These are phyloP conservation scores for Anoura caudifer DNA, from an alignment of 2,113 vertebrate species.

Conservation along the genomic window DNA sequence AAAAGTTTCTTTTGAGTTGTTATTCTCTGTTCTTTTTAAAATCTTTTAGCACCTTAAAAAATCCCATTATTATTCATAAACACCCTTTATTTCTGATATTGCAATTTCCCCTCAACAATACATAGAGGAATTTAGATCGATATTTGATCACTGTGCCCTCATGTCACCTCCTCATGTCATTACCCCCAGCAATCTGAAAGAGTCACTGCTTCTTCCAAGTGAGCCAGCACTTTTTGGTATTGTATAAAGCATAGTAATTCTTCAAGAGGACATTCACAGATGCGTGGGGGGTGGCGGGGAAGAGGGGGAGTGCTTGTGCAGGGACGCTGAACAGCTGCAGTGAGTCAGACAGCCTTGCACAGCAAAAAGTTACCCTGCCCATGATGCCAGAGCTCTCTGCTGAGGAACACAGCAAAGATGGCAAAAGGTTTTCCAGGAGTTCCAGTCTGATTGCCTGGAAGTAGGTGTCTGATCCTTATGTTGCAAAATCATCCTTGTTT, in stretches of 20 bases:
- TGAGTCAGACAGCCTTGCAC: background rate
- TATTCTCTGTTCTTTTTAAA: background rate
- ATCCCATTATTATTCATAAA: background rate
- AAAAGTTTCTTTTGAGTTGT: background rate
- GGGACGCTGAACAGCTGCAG: background rate
- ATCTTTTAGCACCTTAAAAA: background rate
- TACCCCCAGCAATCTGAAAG: background rate
- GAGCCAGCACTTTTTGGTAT: background rate
- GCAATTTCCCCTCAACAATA: background rate
- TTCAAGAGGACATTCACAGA: background rate
- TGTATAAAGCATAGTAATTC: background rate
- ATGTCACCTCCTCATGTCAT: background rate
- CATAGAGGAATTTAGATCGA: background rate
- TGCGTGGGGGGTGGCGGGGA: background rate
- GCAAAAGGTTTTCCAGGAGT: background rate
- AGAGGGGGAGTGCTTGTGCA: rapidly evolving
- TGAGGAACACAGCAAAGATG: background rate
- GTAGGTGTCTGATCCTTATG: background rate
- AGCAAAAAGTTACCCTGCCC: too few relatives aligned
- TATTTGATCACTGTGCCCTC: background rate
- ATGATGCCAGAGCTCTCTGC: too few relatives aligned
- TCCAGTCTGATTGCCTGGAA: background rate
- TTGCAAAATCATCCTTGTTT: background rate
- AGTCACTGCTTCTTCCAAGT: background rate
- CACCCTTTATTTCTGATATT: background rate